Conservation (phyloP, 2,113 vertebrate genomes). For the Elephantulus edwardii region DNA sequence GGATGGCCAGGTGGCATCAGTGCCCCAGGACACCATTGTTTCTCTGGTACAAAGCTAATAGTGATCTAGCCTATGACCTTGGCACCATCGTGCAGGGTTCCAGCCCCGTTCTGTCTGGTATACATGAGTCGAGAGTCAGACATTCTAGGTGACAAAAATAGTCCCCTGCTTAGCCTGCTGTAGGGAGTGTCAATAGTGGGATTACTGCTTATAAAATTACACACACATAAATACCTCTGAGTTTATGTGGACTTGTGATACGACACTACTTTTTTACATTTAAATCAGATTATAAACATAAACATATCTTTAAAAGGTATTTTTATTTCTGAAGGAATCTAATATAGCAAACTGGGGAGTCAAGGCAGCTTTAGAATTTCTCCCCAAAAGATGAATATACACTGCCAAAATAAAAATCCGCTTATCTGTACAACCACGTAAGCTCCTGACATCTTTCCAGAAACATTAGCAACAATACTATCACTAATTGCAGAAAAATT, state of each 20-base stretch:
- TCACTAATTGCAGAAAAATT: neutral
- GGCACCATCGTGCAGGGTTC: neutral
- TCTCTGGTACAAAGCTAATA: constrained; percentile 50
- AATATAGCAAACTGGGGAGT: neutral
- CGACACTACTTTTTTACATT: constrained; percentile 41
- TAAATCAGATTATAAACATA: constrained; percentile 2
- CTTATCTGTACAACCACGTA: constrained; percentile 1
- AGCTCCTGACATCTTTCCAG: neutral
- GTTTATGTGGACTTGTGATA: constrained; percentile 18
- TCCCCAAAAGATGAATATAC: neutral
- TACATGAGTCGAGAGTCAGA: constrained; percentile 25
- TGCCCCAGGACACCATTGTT: constrained; percentile 34
- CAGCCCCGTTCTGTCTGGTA: constrained; percentile 54
- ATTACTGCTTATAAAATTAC: constrained; percentile 45
- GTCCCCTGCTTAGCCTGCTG: neutral
- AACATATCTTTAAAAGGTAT: neutral
- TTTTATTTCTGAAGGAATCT: constrained; percentile 38
- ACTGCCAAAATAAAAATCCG: neutral
- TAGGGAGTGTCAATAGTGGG: constrained; percentile 19
- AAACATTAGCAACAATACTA: neutral
- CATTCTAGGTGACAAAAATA: constrained; percentile 47
- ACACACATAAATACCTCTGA: constrained; percentile 13
- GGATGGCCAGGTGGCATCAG: neutral
- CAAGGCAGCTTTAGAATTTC: neutral
- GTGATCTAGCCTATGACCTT: constrained; percentile 48